Base-by-base conservation (phyloP, 2,888 invertebrate species). In the Meliscaeva auricollis region DNA sequence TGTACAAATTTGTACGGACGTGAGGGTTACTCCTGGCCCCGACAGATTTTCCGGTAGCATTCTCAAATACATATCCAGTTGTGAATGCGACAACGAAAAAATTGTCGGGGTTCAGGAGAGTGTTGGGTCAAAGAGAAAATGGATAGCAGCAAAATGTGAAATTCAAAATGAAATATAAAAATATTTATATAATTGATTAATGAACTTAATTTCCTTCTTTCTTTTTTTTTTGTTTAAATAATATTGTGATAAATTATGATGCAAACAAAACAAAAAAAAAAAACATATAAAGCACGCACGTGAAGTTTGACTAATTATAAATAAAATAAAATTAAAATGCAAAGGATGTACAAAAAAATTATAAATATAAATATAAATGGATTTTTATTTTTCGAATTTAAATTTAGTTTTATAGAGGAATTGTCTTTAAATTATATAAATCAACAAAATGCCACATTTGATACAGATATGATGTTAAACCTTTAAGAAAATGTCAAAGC, bases 11-110 rank as follows among this genome's bases (percentile, higher is more conserved):
- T 90, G 95, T 95, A 90, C 93, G 94, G 91, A 95, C 95, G 95
- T 96, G 95, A 96, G 95, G 95, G 87, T 95, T 95, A 93, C 94
- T 95, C 92, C 93, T 95, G 94, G 94, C 95, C 92, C 95, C 95
- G 90, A 90, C 92, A 88, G 91, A 92, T 73, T 90, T 90, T 85
- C 89, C 92, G 88, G 87, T 89, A 69, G 90, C 91, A 90, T 91
- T 91, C 90, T 91, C 91, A 88, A 90, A 89, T 85, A 88, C 89
- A 84, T 90, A 89, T 79, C 88, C 90, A 78, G 64, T 88, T 74
- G 81, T 84, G 70, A 78, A 87, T 75, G 82, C 83, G 80, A 79
- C 90, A 64, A 89, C 89, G 54, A 89, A 88, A 68, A 89, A 90
- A 73, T 87, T 91, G 90, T 91, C 91, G 91, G 92, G 92, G 92